Base-by-base conservation (phyloP, 2,113 vertebrate species). In the Terrapene triunguis region DNA sequence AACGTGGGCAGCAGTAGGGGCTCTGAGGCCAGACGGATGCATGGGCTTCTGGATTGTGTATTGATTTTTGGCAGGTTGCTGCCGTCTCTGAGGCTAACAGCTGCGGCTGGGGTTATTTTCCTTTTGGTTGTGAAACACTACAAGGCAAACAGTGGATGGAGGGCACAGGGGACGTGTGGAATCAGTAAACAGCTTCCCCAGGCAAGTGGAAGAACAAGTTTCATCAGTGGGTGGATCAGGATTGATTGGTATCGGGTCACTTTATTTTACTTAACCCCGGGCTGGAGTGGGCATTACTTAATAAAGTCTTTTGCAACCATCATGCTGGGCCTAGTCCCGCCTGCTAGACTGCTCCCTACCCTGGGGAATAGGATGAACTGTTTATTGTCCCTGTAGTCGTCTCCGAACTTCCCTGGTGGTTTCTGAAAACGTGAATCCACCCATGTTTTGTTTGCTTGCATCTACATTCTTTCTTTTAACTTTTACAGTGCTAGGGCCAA, bases 261-360 rank as follows among this genome's bases (percentile, higher is more conserved):
- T 69, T 69, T 69, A n/a, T 69, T 27, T 83, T 55, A 16, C 19
- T 51, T 19, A 1, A 16, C 4, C 5, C 59, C 32, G 10, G 35
- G 19, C 79, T 27, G 79, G 79, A 84, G 12, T 38, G 7, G 72
- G 1, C 54, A 65, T 65, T 84, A 27, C 29, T 27, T 42, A 97
- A 96, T 97, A 96, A 96, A 96, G 14, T 7, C 42, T 27, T 92
- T 89, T 38, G 65, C 35, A 5, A 21, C 29, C 32, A 8, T 57
- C 42, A 72, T 72, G 65, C 19, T 38, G 11, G 44, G 42, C 25
- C 25, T 47, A 16, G 29, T 47, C 44, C 74, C 7, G 16, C 74
- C 42, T 78, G 24, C 42, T 27, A 76, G 72, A 44, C 42, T 44
- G 10, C 22, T 27, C 42, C 38, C 38, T 21, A 14, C 29, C 13